Evolutionary conservation across 2,797 vertebrate species (phyloP).

Genomic region (Brachyalestes nurse): DNA sequence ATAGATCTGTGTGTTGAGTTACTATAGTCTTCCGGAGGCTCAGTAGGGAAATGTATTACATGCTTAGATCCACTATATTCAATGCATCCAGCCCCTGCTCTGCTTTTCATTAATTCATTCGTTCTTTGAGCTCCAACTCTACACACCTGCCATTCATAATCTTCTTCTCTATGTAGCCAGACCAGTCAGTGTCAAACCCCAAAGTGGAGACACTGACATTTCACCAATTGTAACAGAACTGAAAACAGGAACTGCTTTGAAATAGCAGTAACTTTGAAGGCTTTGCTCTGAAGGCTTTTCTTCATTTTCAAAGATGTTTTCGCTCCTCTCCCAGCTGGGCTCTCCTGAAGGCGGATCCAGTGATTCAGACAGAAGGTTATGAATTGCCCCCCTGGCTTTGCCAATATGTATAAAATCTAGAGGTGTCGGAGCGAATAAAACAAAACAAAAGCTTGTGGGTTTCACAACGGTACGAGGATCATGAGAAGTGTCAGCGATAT

Average conservation of each 20-base stretch:
- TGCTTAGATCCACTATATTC: background rate
- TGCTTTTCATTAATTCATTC: background rate
- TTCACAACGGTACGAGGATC: conserved; percentile 19
- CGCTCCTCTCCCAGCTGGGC: background rate
- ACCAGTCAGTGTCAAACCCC: background rate
- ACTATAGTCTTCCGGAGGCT: background rate
- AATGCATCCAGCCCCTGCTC: background rate
- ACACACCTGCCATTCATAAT: background rate
- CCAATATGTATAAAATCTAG: background rate
- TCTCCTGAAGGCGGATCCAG: conserved; percentile 14
- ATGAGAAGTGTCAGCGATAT: conserved; percentile 12
- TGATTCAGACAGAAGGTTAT: conserved; percentile 2
- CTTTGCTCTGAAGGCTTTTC: background rate
- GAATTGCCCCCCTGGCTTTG: background rate
- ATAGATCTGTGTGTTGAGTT: background rate
- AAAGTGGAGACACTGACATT: background rate
- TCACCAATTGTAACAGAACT: background rate
- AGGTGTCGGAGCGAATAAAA: conserved; percentile 24
- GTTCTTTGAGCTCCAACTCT: background rate
- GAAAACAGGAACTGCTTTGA: background rate
- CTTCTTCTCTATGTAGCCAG: background rate
- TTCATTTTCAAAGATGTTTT: background rate
- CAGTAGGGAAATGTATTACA: background rate
- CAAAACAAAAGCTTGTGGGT: conserved; percentile 19
- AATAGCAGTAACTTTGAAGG: background rate